A percentile compares a stretch with the other conserved stretches of the same genome.
phyloP scores from a whole-genome alignment of 64 coral and sea anemone genomes.

The Actinia equina region DNA sequence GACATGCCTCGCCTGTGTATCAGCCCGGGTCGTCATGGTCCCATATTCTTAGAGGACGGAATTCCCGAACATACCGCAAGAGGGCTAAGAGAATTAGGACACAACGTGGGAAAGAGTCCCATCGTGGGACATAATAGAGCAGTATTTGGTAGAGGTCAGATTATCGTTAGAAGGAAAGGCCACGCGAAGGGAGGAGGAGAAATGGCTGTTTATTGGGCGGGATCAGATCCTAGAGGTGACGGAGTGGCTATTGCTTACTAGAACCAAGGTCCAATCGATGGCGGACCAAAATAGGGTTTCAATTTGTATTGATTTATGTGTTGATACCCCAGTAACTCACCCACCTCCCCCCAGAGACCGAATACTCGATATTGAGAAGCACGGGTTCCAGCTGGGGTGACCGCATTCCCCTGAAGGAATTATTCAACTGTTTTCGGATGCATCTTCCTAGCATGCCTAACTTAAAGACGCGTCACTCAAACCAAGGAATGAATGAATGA shows the following conservation, averaged over 20 bases:
- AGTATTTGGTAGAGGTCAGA: conserved; percentile 89
- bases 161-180: conserved; percentile 61
- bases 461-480: no score
- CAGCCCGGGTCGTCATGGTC: conserved; percentile 24
- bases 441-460: no score
- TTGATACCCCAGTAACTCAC: no score
- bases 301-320: no score
- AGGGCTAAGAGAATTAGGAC: conserved; percentile 55
- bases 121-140: conserved; percentile 44
- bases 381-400: no score
- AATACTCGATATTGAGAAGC: no score
- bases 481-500: no score
- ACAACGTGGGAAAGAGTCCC: conserved; percentile 53
- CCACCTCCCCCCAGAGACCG: no score
- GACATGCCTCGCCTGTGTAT: conserved; percentile 88
- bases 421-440: no score
- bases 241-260: conserved; percentile 88
- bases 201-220: conserved; percentile 77
- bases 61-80: conserved; percentile 38
- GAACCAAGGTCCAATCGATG: background rate
- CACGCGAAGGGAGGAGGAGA: conserved; percentile 32
- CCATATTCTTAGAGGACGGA: conserved; percentile 63
- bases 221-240: conserved; percentile 85
- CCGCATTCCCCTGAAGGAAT: no score
- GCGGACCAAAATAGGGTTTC: no score